phyloP scores from a whole-genome alignment of 2,888 invertebrate genomes.

The Copidosoma aretas region DNA sequence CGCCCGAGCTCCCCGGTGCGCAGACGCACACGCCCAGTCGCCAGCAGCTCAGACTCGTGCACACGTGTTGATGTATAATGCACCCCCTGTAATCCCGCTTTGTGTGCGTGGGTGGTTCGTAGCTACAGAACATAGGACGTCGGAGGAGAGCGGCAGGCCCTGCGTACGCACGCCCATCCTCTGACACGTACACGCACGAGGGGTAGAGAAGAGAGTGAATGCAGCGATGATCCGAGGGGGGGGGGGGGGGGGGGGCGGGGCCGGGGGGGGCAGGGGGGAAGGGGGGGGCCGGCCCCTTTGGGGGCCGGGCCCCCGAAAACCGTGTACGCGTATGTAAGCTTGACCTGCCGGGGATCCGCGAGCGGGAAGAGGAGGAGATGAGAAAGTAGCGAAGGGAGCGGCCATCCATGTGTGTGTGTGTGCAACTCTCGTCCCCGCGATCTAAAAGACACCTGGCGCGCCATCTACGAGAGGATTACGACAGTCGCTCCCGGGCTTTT shows the following conservation, averaged over 20 bases:
- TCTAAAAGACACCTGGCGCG: conserved; percentile 57
- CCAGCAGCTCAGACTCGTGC: background rate
- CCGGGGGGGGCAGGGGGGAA: conserved; percentile 36
- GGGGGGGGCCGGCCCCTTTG: conserved; percentile 22
- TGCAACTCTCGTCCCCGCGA: conserved; percentile 44
- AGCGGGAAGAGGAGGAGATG: conserved; percentile 50
- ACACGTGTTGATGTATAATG: background rate
- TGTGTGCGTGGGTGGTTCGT: no score
- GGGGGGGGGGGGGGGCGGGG: background rate
- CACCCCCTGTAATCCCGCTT: background rate
- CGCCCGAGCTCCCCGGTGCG: conserved; percentile 25
- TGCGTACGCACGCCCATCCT: no score
- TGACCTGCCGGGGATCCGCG: conserved; percentile 16
- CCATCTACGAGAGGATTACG: conserved; percentile 56
- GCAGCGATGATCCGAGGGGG: background rate
- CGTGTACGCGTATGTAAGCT: conserved; percentile 5
- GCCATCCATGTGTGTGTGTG: no score
- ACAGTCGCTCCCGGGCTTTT: conserved; percentile 15
- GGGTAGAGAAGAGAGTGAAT: conserved; percentile 8
- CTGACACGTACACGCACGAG: conserved; percentile 1
- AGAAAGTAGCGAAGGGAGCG: conserved; percentile 31
- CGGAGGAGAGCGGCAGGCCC: no score
- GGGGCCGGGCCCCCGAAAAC: conserved; percentile 28
- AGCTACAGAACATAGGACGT: no score
- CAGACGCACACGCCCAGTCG: conserved; percentile 30